Percentiles rank a stretch among this genome's conserved stretches.
phyloP scores from a whole-genome alignment of 2,113 vertebrate genomes.

The Notothenia coriiceps region DNA sequence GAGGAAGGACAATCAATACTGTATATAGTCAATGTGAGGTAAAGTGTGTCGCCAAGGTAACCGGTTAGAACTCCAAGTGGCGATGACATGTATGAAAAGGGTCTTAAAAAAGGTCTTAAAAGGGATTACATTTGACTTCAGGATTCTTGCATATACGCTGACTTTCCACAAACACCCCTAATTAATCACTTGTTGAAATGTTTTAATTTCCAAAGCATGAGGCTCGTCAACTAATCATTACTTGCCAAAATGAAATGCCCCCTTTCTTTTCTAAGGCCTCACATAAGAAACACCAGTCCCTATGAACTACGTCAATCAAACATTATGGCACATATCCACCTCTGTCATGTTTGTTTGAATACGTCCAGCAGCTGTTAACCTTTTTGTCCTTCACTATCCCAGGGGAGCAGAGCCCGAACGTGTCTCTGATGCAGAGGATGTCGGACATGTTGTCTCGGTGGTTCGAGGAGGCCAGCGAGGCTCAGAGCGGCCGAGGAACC shows the following conservation, averaged over 20 bases:
- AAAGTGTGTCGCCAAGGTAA: too few species aligned
- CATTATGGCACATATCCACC: not conserved
- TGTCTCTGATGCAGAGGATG: slow-evolving; percentile 99
- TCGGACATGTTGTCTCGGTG: slow-evolving; percentile 98
- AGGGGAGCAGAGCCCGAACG: slow-evolving; percentile 97
- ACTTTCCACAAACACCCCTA: not conserved
- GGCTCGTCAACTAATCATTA: not conserved
- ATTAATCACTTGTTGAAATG: not conserved
- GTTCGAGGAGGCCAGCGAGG: slow-evolving; percentile 99
- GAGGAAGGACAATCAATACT: too few species aligned
- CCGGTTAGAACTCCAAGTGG: too few species aligned
- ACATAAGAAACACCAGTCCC: not conserved
- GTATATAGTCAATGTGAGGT: too few species aligned
- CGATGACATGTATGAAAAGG: too few species aligned
- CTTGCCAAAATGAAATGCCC: not conserved
- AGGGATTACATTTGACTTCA: too few species aligned
- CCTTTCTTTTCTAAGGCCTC: not conserved
- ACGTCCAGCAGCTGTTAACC: not conserved
- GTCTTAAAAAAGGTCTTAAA: too few species aligned
- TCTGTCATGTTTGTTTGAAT: not conserved
- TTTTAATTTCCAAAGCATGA: not conserved
- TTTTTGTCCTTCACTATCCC: not conserved
- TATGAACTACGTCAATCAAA: not conserved
- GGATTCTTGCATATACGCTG: too few species aligned
- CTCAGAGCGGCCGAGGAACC: slow-evolving; percentile 90